Conservation (phyloP, 2,797 vertebrate species). For the Argya squamiceps region DNA sequence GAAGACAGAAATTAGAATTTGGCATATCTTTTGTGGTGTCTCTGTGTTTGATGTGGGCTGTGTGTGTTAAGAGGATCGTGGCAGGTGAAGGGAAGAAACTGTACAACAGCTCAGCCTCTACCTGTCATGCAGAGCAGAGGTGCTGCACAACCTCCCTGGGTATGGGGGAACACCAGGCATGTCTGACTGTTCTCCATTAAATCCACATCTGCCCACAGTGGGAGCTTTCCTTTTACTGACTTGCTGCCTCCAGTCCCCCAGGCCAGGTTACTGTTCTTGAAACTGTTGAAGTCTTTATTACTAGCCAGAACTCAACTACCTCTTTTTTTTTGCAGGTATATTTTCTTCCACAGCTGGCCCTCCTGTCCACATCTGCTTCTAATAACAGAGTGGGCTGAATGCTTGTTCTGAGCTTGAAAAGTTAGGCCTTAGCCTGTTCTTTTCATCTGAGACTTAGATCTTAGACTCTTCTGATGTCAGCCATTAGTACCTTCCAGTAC, state of each 20-base stretch:
- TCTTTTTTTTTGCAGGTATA: background rate
- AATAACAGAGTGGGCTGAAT: background rate
- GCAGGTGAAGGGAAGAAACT: background rate
- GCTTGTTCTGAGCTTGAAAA: background rate
- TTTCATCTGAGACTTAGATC: background rate
- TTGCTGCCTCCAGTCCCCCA: background rate
- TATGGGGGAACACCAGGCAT: accelerated
- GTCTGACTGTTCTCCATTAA: background rate
- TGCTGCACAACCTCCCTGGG: background rate
- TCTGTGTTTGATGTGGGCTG: background rate
- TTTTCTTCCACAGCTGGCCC: background rate
- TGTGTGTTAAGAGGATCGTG: background rate
- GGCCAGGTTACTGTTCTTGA: accelerated
- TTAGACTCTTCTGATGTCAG: background rate
- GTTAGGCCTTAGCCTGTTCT: background rate
- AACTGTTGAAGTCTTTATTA: background rate
- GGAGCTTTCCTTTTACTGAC: background rate
- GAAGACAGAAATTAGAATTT: background rate
- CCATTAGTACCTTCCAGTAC: background rate
- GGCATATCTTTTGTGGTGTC: background rate
- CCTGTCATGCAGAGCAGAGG: accelerated
- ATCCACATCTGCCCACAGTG: background rate
- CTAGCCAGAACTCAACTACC: background rate
- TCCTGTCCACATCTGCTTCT: background rate
- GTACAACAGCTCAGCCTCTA: background rate